Evolutionary conservation across 1,140 invertebrate species (phyloP).

Genomic region (Drosophila nigrodunni): DNA sequence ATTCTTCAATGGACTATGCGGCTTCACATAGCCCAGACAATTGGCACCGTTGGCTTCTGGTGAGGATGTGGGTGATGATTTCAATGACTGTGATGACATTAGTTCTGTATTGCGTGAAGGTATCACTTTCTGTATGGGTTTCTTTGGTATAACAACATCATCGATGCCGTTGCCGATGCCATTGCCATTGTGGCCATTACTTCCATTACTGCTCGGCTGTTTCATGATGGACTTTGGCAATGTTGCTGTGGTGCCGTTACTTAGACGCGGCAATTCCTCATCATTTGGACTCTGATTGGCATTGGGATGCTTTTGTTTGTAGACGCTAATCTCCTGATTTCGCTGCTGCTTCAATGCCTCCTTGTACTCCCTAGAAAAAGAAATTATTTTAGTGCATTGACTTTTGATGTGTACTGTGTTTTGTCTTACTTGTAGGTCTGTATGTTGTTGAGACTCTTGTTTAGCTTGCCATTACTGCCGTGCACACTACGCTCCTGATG

Average conservation of each 20-base stretch:
- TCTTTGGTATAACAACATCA: conserved; percentile 85
- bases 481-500: conserved; percentile 77
- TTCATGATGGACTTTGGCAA: conserved; percentile 83
- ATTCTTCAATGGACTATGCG: conserved; percentile 89
- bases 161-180: conserved; percentile 66
- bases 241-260: conserved; percentile 47
- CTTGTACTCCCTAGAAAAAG: conserved; percentile 90
- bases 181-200: conserved; percentile 54
- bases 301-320: conserved; percentile 85
- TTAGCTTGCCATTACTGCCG: conserved; percentile 87
- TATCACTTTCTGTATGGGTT: conserved; percentile 87
- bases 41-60: conserved; percentile 44
- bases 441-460: conserved; percentile 89
- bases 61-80: conserved; percentile 46
- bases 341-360: conserved; percentile 93
- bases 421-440: conserved; percentile 92
- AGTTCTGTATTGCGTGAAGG: conserved; percentile 85
- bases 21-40: conserved; percentile 89
- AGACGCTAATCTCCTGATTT: conserved; percentile 90
- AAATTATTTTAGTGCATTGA: neutral
- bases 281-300: conserved; percentile 74
- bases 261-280: conserved; percentile 52
- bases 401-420: conserved; percentile 3
- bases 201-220: conserved; percentile 62
- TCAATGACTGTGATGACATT: conserved; percentile 57